phyloP scores from a whole-genome alignment of 1,140 invertebrate species.

The Drosophila azteca region DNA sequence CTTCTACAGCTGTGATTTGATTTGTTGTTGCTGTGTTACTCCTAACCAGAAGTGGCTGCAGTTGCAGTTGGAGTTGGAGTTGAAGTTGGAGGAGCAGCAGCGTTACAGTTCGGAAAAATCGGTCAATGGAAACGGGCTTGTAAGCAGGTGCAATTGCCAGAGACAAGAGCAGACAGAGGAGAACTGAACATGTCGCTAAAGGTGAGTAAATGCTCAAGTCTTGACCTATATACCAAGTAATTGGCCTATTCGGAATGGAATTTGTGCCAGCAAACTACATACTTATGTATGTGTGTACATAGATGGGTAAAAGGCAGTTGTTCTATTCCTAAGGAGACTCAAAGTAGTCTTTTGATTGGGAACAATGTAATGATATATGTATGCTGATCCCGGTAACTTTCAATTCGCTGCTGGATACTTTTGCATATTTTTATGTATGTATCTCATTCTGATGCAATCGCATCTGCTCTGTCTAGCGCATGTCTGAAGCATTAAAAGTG shows the following conservation, averaged over 20 bases:
- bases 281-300: background rate
- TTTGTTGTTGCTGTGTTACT: constrained; percentile 47
- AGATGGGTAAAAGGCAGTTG: constrained; percentile 1
- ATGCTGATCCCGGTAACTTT: background rate
- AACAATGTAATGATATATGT: no score
- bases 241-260: constrained; percentile 22
- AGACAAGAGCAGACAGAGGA: constrained; percentile 16
- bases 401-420: background rate
- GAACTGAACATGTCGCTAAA: constrained; percentile 69
- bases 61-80: constrained; percentile 23
- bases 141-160: constrained; percentile 71
- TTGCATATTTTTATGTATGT: background rate
- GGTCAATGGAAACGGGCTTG: constrained; percentile 79
- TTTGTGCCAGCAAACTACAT: background rate
- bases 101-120: constrained; percentile 72
- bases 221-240: constrained; percentile 53
- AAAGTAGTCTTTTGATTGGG: no score
- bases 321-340: no score
- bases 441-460: constrained; percentile 43
- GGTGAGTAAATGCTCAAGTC: constrained; percentile 61
- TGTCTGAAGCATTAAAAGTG: constrained; percentile 69
- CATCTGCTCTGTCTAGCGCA: constrained; percentile 22
- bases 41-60: constrained; percentile 32
- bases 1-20: constrained; percentile 45
- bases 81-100: constrained; percentile 38